A percentile compares a stretch with the other conserved stretches of the same genome.
Evolutionary conservation across 92 coral and sea anemone species (phyloP).

Genomic region (Pocillopora grandis): DNA sequence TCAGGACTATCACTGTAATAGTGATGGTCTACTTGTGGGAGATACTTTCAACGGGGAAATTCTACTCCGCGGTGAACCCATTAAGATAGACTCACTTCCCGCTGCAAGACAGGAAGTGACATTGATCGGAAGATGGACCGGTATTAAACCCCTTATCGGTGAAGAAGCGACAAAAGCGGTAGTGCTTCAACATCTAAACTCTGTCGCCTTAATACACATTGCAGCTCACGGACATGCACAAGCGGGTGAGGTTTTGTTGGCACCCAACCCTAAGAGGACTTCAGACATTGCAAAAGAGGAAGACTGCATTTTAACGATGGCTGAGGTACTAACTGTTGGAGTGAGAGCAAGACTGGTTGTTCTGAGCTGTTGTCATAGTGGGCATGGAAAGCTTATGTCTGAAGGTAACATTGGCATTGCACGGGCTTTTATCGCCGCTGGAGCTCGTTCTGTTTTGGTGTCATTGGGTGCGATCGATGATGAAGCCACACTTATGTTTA

Average conservation of each 20-base stretch:
- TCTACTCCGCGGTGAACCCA: background rate
- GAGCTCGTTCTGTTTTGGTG: slow-evolving; percentile 24
- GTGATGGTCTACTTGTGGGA: background rate
- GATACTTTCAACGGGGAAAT: background rate
- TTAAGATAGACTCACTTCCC: background rate
- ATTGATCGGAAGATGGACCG: background rate
- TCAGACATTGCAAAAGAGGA: background rate
- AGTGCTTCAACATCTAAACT: slow-evolving; percentile 4
- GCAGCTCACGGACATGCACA: slow-evolving; percentile 30
- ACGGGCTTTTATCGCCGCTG: slow-evolving; percentile 24
- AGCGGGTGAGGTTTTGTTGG: slow-evolving; percentile 20
- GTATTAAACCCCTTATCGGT: slow-evolving; percentile 4
- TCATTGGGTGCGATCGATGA: slow-evolving; percentile 11
- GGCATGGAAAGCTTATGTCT: slow-evolving; percentile 13
- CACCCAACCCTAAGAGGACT: slow-evolving; percentile 1
- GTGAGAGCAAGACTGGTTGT: slow-evolving; percentile 39
- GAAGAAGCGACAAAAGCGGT: slow-evolving; percentile 14
- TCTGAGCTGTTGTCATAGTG: slow-evolving; percentile 35
- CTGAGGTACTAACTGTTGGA: slow-evolving; percentile 10
- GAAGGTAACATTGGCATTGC: slow-evolving; percentile 30
- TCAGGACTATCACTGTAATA: background rate
- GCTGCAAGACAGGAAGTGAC: background rate
- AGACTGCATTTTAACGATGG: slow-evolving; percentile 13
- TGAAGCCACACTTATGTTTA: background rate
- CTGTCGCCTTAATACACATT: slow-evolving; percentile 15